Base-by-base conservation (phyloP, 2,797 vertebrate genomes). In the Labeo calbasu region DNA sequence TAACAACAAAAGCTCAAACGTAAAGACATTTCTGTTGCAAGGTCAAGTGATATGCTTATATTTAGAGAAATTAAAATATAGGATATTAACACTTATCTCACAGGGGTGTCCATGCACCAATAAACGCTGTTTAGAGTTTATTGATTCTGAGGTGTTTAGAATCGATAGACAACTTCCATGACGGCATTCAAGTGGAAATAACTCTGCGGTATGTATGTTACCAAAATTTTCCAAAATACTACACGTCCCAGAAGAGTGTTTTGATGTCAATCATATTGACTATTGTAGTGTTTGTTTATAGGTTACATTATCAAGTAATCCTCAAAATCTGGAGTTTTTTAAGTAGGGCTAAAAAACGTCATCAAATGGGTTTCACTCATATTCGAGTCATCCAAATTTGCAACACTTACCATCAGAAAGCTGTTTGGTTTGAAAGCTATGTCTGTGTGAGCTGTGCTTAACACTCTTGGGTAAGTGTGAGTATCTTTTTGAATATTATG, bases 21-120 rank as follows among this genome's bases (percentile, higher is more conserved):
- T 19, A 12, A 57, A 59, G 40, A 11, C 17, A 12, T 63, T 73
- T 73, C 13, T 73, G 78, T 13, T 21, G 0, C 21, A 23, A 53
- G 46, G n/a, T 2, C 28, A 48, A 48, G 40, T 77, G 13, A 61
- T 43, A 13, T 57, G 66, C 21, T 43, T 55, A 43, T 23, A 57
- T 80, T 80, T 70, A 80, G 6, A 57, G 5, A 36, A 61, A 69
- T 36, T 13, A 70, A 69, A 80, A 55, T 70, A n/a, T n/a, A n/a
- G n/a, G 8, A 46, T 46, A 15, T 19, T 43, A 69, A n/a, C 1
- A 2, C 36, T 46, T 36, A 36, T 36, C 17, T 14, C 19, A 75
- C 5, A n/a, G 55, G 28, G 28, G n/a, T 48, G n/a, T 50, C 12
- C 8, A n/a, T 14, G 13, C 40, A 25, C 43, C 12, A 71, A 50